Percentiles rank a stretch among this genome's conserved stretches.
phyloP scores from a whole-genome alignment of 2,888 invertebrate species.

The Agrotis ipsilon region DNA sequence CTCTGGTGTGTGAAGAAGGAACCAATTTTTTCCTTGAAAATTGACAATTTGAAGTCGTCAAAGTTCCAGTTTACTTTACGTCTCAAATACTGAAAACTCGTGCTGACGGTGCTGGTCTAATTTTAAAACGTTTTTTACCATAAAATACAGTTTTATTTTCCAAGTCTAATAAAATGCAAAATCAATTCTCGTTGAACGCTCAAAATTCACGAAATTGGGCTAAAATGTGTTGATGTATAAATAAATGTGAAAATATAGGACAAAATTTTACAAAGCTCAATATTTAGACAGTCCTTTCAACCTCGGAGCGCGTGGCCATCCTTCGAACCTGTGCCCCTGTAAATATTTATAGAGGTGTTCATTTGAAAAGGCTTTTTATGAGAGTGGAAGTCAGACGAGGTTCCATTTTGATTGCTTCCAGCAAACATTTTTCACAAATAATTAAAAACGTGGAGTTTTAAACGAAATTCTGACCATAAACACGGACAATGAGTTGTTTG shows the following conservation, averaged over 20 bases:
- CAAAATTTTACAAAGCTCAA: constrained; percentile 10
- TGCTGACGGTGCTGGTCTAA: too few species aligned
- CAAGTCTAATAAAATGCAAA: background rate
- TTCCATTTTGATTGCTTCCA: constrained; percentile 59
- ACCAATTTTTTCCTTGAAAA: too few species aligned
- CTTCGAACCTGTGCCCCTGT: constrained; percentile 61
- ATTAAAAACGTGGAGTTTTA: constrained; percentile 43
- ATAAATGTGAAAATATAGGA: background rate
- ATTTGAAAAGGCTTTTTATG: constrained; percentile 67
- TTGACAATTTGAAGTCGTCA: too few species aligned
- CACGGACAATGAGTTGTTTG: constrained; percentile 14
- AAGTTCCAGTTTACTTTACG: too few species aligned
- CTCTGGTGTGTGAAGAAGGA: too few species aligned
- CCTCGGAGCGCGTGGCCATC: constrained; percentile 52
- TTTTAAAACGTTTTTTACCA: too few species aligned
- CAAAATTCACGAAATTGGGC: background rate
- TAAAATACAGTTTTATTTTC: too few species aligned
- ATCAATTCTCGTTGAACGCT: background rate
- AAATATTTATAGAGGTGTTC: constrained; percentile 74
- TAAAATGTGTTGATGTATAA: background rate
- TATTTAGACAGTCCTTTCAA: constrained; percentile 40
- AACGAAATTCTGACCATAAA: constrained; percentile 18
- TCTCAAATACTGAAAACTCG: too few species aligned
- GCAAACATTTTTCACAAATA: constrained; percentile 53
- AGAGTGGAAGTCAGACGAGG: constrained; percentile 55